A percentile compares a stretch with the other conserved stretches of the same genome.
These are phyloP conservation scores for Oreochromis niloticus DNA, from an alignment of 2,113 vertebrate genomes.

Conservation along the genomic window DNA sequence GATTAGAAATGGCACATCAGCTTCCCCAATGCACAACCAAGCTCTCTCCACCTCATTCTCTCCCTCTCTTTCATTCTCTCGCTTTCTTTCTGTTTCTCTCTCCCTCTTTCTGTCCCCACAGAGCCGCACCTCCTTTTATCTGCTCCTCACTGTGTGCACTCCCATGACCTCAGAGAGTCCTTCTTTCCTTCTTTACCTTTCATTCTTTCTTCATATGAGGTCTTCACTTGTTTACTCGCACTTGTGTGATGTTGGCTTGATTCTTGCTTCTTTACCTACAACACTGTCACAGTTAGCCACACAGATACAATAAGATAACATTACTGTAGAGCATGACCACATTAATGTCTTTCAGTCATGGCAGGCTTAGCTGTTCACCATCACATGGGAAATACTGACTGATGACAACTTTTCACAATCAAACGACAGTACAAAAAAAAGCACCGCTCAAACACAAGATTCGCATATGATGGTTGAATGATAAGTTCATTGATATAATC, in stretches of 20 bases:
- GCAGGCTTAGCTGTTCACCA: background rate
- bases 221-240: background rate
- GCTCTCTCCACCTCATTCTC: constrained; percentile 42
- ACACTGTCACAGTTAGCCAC: background rate
- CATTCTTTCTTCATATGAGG: background rate
- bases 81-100: constrained; percentile 3
- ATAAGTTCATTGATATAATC: background rate
- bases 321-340: background rate
- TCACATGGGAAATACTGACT: background rate
- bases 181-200: background rate
- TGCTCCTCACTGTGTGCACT: constrained; percentile 36
- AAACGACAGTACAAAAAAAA: background rate
- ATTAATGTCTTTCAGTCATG: background rate
- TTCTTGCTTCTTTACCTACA: background rate
- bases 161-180: constrained; percentile 35
- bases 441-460: background rate
- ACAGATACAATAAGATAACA: background rate
- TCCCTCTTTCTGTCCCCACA: constrained; percentile 25
- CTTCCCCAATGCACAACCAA: constrained; percentile 51
- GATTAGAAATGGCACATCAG: constrained; percentile 80
- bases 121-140: constrained; percentile 52
- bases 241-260: background rate
- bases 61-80: constrained; percentile 25
- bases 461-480: rapidly evolving
- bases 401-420: background rate